Base-by-base conservation (phyloP, 2,113 vertebrate genomes). In the Epinephelus cyanopodus region DNA sequence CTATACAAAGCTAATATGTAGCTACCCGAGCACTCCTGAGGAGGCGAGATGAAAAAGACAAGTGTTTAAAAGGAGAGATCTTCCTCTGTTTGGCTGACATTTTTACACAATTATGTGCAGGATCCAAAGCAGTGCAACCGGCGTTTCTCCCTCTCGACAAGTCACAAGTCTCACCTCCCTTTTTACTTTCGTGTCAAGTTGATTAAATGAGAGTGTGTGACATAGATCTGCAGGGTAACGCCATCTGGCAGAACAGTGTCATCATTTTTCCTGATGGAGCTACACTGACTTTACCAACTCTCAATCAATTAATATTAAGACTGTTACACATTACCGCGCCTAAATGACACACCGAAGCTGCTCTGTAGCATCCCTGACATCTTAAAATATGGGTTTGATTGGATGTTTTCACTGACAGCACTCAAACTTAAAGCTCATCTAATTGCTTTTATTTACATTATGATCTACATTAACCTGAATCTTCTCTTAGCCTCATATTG, bases 91-190 rank as follows among this genome's bases (percentile, higher is more conserved):
- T 87, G 84, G 73, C 85, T 95, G 94, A 95, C 94, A 95, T 94
- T 94, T 95, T 93, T 92, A 90, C 93, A 93, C 94, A 91, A 93
- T 94, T 94, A 92, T 90, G 72, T 83, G 82, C 79, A 77, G 74
- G 81, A 90, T 89, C 69, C 87, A 82, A 90, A 88, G 78, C 84
- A 78, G 70, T 47, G 88, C 84, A 82, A 80, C 76, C 65, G 18
- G 81, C 82, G n/a, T 80, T 86, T 85, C 83, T 87, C 65, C 64
- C 79, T 87, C 85, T 67, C 62, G 66, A 76, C 83, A 86, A 91
- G 75, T 90, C 85, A 78, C 70, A 79, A 87, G 79, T 50, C 56
- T 76, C 84, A 65, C 71, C 72, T 78, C 74, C 11, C 48, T 71
- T 61, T 89, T 91, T 88, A 79, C 80, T 83, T 87, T 79, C 4